Base-by-base conservation (phyloP, 2,888 invertebrate genomes). In the Cataglyphis livida region DNA sequence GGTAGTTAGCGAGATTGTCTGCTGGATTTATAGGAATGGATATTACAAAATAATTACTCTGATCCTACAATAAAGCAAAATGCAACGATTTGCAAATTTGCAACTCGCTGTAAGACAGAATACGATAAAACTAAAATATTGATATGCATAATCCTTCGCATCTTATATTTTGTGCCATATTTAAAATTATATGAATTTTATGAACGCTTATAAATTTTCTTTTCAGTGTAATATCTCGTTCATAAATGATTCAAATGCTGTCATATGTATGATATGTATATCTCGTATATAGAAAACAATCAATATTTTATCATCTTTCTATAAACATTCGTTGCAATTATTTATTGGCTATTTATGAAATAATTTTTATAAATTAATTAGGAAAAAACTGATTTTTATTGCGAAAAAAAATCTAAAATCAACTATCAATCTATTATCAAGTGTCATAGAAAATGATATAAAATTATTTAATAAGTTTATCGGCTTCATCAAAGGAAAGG, bases 11-110 rank as follows among this genome's bases (percentile, higher is more conserved):
- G 25, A 12, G 9, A 35, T 18, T 79, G 71, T 48, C 71, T 35
- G 78, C 15, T 25, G 59, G 59, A 71, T 79, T 71, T 79, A 71
- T 59, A 79, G 48, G 44, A 35, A 79, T 79, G 32, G 44, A 79
- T 79, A 79, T 79, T 71, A 59, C 48, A 18, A 59, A 61, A 71
- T 79, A 79, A 79, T 79, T 79, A 79, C 25, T 71, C 59, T 32
- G 15, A 48, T 71, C 4, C 59, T 35, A 6, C 44, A 54, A 32
- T 44, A 44, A 32, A 48, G 71, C 59, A 32, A 71, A 41, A 25
- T 35, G 44, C 18, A 71, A 15, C 18, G 78, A 38, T 75, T 44
- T 38, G 25, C 38, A 70, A 62, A 71, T 51, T 76, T 10, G 21
- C 44, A 41, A 35, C 10, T 18, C 18, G 18, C 4, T 48, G 18